Conservation (phyloP, 1,140 invertebrate genomes). For the Phymorhynchus buccinoides region DNA sequence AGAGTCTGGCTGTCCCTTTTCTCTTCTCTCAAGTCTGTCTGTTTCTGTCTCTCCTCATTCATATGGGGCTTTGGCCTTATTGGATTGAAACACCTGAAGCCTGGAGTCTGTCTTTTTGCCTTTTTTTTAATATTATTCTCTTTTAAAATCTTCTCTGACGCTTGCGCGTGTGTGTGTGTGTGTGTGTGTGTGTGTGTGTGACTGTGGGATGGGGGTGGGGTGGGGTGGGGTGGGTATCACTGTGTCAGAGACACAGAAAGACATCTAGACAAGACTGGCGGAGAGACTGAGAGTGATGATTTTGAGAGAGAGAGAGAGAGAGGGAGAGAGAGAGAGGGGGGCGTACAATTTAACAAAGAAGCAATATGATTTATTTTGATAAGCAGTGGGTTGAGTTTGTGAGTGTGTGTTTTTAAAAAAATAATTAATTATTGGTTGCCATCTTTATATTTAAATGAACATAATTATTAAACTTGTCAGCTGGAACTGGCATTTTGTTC, state of each 20-base stretch:
- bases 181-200: conserved; percentile 23
- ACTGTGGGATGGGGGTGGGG: not conserved
- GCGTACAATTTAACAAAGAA: no score
- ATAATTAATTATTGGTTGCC: not conserved
- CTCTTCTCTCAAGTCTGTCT: no score
- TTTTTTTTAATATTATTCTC: no score
- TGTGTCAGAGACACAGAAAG: not conserved
- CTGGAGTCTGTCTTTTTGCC: not conserved
- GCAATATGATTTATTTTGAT: not conserved
- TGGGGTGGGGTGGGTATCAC: not conserved
- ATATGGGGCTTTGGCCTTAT: not conserved
- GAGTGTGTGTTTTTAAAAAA: not conserved
- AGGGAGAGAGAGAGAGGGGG: no score
- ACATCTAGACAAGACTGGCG: not conserved
- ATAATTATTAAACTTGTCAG: not conserved
- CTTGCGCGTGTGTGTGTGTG: not conserved
- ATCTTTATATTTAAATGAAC: not conserved
- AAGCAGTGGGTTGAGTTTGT: not conserved
- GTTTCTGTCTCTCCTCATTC: no score
- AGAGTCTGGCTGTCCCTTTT: no score
- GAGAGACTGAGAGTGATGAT: not conserved
- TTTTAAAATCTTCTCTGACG: no score
- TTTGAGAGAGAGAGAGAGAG: no score
- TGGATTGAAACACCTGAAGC: no score
- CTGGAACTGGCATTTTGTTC: not conserved